Evolutionary conservation across 2,113 vertebrate genomes (phyloP), one percentile per base, ranked within the genome.

Genomic region (Charina bottae): DNA sequence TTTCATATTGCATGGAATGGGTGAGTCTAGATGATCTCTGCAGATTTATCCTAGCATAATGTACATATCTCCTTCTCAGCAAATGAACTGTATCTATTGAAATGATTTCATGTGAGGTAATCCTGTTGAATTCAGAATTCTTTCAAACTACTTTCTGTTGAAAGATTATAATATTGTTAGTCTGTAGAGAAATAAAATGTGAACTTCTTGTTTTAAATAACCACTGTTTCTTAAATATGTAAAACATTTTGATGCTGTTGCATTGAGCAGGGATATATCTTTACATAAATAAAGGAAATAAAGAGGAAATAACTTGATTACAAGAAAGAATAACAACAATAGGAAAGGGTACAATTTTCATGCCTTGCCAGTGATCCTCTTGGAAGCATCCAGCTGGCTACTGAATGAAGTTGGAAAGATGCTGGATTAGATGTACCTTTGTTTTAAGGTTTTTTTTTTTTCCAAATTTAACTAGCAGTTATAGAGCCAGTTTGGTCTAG

Each of bases 151-250:
- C 2, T 37, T 87, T 87, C 24, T 64, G 37, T 53, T 54, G 56
- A 91, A 55, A 28, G 28, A 56, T 33, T 2, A 28, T 72, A 53
- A 0, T 8, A 62, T 10, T 53, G 19, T 64, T 60, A 60, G 9
- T 83, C 26, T 56, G 84, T 62, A 54, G 49, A n/a, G 87, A 90
- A 42, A 91, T n/a, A 53, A 0, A 26, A 91, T 10, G n/a, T 88
- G 92, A 90, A 85, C 64, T 90, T 56, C 64, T 90, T 56, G 68
- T 78, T 37, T 37, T 33, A 78, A 78, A 37, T 78, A 78, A 78
- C 15, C 33, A 15, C 17, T 1, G 1, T 37, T 78, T 78, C 68
- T 78, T 78, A 78, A 19, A 37, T 19, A 37, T n/a, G n/a, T n/a
- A n/a, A n/a, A n/a, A 72, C n/a, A 72, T 72, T 72, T 37, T 78